These are phyloP conservation scores for Dryocosmus kuriphilus DNA, from an alignment of 2,888 invertebrate species.

Conservation along the genomic window DNA sequence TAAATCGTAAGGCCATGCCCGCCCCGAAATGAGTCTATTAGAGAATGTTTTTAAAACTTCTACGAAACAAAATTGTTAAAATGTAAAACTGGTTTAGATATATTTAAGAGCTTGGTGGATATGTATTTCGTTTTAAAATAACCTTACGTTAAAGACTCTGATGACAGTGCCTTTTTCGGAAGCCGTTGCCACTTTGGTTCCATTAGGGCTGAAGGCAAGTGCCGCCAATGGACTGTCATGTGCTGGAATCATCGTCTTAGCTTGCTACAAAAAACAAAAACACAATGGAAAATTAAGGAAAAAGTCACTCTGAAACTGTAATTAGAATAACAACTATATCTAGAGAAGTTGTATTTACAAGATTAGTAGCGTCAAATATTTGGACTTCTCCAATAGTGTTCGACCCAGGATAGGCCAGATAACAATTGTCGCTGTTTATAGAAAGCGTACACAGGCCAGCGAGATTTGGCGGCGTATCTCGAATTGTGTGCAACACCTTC, in stretches of 20 bases:
- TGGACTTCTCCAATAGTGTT: slow-evolving; percentile 96
- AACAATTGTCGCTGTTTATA: slow-evolving; percentile 93
- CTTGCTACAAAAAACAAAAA: slow-evolving; percentile 84
- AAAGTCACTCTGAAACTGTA: background rate
- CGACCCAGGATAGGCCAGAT: slow-evolving; percentile 97
- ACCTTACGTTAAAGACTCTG: slow-evolving; percentile 88
- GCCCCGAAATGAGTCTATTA: slow-evolving; percentile 1
- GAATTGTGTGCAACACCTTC: slow-evolving; percentile 98
- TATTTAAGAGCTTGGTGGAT: background rate
- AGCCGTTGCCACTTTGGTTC: slow-evolving; percentile 89
- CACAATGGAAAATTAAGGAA: background rate
- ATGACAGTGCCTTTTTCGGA: slow-evolving; percentile 98
- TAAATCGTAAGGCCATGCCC: no score
- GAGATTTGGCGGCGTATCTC: slow-evolving; percentile 98
- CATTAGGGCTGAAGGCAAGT: slow-evolving; percentile 93
- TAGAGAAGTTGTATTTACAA: slow-evolving; percentile 80
- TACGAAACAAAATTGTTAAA: background rate
- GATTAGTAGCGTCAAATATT: slow-evolving; percentile 94
- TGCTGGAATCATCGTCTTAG: slow-evolving; percentile 97
- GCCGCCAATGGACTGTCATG: slow-evolving; percentile 98
- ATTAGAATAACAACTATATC: background rate
- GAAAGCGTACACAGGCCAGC: slow-evolving; percentile 95
- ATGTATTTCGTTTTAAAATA: no score
- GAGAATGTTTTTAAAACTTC: slow-evolving; percentile 1
- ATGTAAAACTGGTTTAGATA: background rate